Percentiles rank a stretch among this genome's conserved stretches.
Evolutionary conservation across 2,113 vertebrate genomes (phyloP).

Genomic region (Theristicus caerulescens): DNA sequence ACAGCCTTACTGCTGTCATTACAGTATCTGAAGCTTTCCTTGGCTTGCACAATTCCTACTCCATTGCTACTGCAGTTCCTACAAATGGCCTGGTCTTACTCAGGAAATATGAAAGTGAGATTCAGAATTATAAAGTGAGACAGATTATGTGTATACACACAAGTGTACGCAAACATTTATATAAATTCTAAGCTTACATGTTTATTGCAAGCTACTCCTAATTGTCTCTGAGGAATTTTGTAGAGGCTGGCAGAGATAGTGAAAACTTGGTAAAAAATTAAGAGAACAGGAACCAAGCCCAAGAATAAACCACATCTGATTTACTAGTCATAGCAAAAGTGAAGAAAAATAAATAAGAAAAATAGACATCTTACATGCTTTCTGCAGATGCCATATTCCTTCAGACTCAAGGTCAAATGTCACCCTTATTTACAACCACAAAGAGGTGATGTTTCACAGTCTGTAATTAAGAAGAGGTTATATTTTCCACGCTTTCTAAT

Average conservation of each 20-base stretch:
- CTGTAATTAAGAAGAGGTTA: background rate
- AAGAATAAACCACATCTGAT: background rate
- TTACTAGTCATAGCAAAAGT: background rate
- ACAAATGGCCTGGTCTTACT: background rate
- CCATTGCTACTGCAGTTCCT: background rate
- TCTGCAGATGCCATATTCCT: background rate
- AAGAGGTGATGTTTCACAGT: background rate
- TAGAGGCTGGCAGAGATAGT: background rate
- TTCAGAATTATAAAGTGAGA: background rate
- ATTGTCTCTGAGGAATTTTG: background rate
- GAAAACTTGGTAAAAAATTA: background rate
- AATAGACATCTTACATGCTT: background rate
- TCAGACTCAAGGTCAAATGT: background rate
- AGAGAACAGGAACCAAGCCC: background rate
- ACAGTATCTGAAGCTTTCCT: background rate
- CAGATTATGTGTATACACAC: background rate
- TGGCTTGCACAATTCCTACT: background rate
- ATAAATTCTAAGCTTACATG: background rate
- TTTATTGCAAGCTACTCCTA: background rate
- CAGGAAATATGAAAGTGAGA: background rate
- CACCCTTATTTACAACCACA: background rate
- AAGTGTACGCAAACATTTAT: background rate
- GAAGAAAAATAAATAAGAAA: background rate
- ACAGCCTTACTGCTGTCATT: background rate
- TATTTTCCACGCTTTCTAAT: background rate